Base-by-base conservation (phyloP, 2,797 vertebrate genomes). In the Etheostoma nigrum region DNA sequence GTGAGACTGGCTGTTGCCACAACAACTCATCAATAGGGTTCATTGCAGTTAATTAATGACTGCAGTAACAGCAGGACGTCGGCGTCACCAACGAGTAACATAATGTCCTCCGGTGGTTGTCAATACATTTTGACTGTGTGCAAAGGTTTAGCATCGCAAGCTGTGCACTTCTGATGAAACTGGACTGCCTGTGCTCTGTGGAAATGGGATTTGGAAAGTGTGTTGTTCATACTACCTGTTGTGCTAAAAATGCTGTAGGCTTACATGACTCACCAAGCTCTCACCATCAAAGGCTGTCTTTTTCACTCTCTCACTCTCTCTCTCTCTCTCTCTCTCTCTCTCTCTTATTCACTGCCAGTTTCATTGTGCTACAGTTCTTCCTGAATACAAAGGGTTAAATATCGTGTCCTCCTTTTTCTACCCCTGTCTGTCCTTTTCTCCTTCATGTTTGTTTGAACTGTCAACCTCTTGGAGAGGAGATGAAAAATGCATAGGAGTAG, bases 231-330 rank as follows among this genome's bases (percentile, higher is more conserved):
- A 44, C 74, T 84, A 88, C 81, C 81, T 88, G 89, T 89, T 86
- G 81, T 83, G 74, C 69, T 72, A 16, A 72, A 72, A 82, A 76
- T 47, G 62, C 86, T 76, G 67, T 45, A 52, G 55, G 84, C 74
- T 71, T 18, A 59, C 76, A 88, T 86, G 88, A 91, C 59, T 92
- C 86, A 87, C 79, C 40, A 2, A 67, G 67, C 66, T 74, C 74
- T 78, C 71, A 51, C 84, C 72, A 72, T 82, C 71, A 60, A 58
- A 52, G 6, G 25, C 67, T 74, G 54, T 72, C 9, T 36, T 2
- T 36, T 7, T 33, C 30, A 7, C 30, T 30, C 30, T 30, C 30
- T 30, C 30, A 7, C 6, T 33, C 6, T 33, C 6, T 36, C 9
- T 36, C 9, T 36, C 33, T 36, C 33, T 36, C 33, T 10, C 8